Evolutionary conservation across 1,140 invertebrate species (phyloP), one percentile per base, ranked within the genome.

Genomic region (Trigoniulus corallinus): DNA sequence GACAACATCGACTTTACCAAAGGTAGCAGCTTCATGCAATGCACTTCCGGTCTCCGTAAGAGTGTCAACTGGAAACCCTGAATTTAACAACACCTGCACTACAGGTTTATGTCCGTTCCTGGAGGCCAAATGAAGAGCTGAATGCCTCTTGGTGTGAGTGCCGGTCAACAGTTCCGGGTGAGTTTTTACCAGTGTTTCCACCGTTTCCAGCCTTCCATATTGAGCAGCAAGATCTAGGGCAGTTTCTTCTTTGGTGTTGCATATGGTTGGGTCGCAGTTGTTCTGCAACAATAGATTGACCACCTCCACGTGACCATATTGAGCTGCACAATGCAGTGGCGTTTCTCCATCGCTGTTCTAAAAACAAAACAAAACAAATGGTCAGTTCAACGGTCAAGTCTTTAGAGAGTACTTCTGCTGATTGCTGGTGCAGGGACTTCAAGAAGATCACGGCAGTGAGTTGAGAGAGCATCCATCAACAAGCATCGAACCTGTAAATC

Each of bases 291-390:
- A 74, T 59, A 89, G 76, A 27, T 76, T 75, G 44, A 96, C 82
- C n/a, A 92, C 88, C 51, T 79, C 77, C 46, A 81, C 82, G 64
- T 94, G 88, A 7, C 92, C 93, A 68, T 92, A 93, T 65, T 97
- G 91, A 47, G 91, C 83, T 1, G 92, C 91, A 64, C 84, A 88
- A 62, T 96, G 87, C 53, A 98, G 70, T 13, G 92, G 83, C 22
- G 92, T 94, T 67, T 97, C 92, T 59, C 87, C 83, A 65, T 89
- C 85, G 60, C 82, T 79, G 47, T 92, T 96, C 84, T 93, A 74
- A 34, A 73, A 74, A 56, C 45, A 57, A 15, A n/a, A n/a, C n/a
- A n/a, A n/a, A n/a, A n/a, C n/a, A n/a, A n/a, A n/a, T n/a, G n/a
- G n/a, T n/a, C n/a, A 58, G 53, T 37, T 56, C 54, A 50, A 21